A percentile compares a stretch with the other conserved stretches of the same genome.
Evolutionary conservation across 1,140 invertebrate genomes (phyloP).

Genomic region (Palaemon carinicauda): DNA sequence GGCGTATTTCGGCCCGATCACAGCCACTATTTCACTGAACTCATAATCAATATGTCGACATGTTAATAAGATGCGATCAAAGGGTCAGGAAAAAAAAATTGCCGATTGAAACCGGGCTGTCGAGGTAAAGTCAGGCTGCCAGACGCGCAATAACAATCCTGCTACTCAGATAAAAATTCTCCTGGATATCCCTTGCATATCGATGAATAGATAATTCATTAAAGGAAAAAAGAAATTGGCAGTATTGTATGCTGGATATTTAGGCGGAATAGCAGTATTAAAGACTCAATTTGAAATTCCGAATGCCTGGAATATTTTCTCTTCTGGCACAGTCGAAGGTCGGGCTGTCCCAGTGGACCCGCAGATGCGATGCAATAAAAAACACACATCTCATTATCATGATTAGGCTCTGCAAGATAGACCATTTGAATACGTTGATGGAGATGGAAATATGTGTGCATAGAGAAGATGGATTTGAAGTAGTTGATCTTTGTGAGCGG

Average conservation of each 20-base stretch:
- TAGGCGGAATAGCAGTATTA: too few relatives aligned
- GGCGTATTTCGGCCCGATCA: constrained; percentile 18
- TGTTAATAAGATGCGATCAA: constrained; percentile 7
- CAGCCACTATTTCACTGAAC: constrained; percentile 31
- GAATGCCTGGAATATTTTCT: not conserved
- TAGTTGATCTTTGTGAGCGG: too few relatives aligned
- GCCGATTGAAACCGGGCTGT: not conserved
- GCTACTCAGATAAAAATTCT: too few relatives aligned
- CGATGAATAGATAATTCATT: too few relatives aligned
- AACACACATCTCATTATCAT: not conserved
- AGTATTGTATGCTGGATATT: too few relatives aligned
- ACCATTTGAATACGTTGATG: not conserved
- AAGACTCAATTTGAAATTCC: too few relatives aligned
- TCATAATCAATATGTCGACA: constrained; percentile 29
- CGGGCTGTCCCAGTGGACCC: too few relatives aligned
- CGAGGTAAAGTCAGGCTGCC: too few relatives aligned
- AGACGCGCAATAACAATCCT: too few relatives aligned
- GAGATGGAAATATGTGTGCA: not conserved
- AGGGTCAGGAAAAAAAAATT: not conserved
- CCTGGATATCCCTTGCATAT: too few relatives aligned
- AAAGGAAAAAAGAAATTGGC: too few relatives aligned
- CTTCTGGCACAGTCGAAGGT: not conserved
- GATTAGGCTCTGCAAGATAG: not conserved
- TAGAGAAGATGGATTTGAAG: not conserved
- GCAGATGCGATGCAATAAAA: not conserved